Evolutionary conservation across 2,888 invertebrate species (phyloP).

Genomic region (Dasysyrphus albostriatus): DNA sequence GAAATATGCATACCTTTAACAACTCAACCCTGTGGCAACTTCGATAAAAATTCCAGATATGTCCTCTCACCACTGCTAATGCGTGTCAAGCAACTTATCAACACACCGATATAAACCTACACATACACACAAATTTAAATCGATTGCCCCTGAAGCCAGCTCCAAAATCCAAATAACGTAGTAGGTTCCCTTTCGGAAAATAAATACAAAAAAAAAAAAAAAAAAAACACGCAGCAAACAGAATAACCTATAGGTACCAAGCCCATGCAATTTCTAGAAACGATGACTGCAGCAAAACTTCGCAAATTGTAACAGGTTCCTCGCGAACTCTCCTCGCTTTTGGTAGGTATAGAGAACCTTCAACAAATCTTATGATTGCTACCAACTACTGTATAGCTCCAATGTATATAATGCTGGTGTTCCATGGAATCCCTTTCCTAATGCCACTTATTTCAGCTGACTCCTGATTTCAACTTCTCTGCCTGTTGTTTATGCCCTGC

Average conservation of each 20-base stretch:
- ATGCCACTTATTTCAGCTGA: slow-evolving; percentile 67
- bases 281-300: slow-evolving; percentile 48
- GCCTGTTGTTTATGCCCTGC: background rate
- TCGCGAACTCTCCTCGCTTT: slow-evolving; percentile 3
- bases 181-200: slow-evolving; percentile 22
- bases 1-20: background rate
- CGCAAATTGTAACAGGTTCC: slow-evolving; percentile 69
- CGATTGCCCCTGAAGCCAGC: slow-evolving; percentile 40
- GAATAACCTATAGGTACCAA: slow-evolving; percentile 8
- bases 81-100: slow-evolving; percentile 48
- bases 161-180: slow-evolving; percentile 15
- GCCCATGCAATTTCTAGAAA: slow-evolving; percentile 20
- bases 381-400: slow-evolving; percentile 41
- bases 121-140: slow-evolving; percentile 30
- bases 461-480: slow-evolving; percentile 59
- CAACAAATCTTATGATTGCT: slow-evolving; percentile 72
- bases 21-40: slow-evolving; percentile 33
- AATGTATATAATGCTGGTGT: background rate
- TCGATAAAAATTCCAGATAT: slow-evolving; percentile 39
- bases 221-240: background rate
- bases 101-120: no score
- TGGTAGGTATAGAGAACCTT: slow-evolving; percentile 51
- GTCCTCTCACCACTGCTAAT: slow-evolving; percentile 25
- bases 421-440: slow-evolving; percentile 59
- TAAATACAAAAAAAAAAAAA: slow-evolving; percentile 6